phyloP scores from a whole-genome alignment of 2,888 invertebrate genomes.

The Nymphalis polychloros region DNA sequence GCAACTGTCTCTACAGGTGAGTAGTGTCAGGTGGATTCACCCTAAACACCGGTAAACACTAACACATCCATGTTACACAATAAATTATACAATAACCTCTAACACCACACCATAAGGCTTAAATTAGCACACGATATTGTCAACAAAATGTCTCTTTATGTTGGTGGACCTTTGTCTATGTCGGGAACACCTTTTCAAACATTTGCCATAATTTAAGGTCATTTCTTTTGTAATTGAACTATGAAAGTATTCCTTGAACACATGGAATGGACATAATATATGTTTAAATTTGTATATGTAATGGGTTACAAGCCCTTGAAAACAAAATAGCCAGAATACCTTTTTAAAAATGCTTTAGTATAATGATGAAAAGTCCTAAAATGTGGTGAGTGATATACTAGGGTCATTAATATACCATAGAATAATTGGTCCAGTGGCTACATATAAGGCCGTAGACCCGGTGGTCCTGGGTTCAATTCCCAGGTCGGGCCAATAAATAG shows the following conservation, averaged over 20 bases:
- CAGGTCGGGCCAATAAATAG: too few relatives aligned
- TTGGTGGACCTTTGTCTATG: conserved; percentile 51
- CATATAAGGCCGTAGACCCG: too few relatives aligned
- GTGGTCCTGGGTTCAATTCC: too few relatives aligned
- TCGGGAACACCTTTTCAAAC: conserved; percentile 56
- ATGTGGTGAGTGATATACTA: too few relatives aligned
- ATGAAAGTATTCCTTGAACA: neutral
- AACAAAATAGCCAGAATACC: neutral
- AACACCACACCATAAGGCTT: conserved; percentile 20
- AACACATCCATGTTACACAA: conserved; percentile 15
- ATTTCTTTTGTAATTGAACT: conserved; percentile 56
- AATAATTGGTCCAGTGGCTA: too few relatives aligned
- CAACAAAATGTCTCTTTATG: conserved; percentile 9
- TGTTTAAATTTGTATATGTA: neutral
- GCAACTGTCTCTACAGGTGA: conserved; percentile 71
- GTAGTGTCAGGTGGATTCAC: conserved; percentile 62
- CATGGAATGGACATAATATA: neutral
- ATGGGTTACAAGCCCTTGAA: neutral
- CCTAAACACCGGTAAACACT: conserved; percentile 45
- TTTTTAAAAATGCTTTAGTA: too few relatives aligned
- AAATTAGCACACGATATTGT: conserved; percentile 32
- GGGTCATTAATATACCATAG: too few relatives aligned
- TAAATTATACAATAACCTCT: conserved; percentile 18
- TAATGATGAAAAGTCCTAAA: too few relatives aligned
- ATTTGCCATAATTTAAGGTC: conserved; percentile 55